Percentiles rank a stretch among this genome's conserved stretches.
phyloP scores from a whole-genome alignment of 2,113 vertebrate genomes.

The Mastomys natalensis region DNA sequence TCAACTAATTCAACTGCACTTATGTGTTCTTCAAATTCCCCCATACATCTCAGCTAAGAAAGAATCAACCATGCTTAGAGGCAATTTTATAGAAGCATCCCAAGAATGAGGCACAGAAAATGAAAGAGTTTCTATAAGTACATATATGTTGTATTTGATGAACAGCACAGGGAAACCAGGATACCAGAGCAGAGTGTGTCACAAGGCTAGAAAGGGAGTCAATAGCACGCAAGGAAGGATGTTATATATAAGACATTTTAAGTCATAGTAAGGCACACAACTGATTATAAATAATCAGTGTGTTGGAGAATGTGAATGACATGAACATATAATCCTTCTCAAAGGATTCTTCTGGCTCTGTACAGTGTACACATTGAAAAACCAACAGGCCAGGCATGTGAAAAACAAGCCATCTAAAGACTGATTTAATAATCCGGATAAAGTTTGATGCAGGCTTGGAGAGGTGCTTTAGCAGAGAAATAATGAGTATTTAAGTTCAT shows the following conservation, averaged over 20 bases:
- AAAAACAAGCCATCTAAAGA: neutral
- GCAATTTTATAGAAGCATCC: neutral
- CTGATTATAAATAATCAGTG: neutral
- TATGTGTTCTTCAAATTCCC: neutral
- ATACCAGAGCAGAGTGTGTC: neutral
- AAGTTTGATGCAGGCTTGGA: fast-evolving
- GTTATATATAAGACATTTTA: neutral
- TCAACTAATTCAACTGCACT: neutral
- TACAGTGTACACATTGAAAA: neutral
- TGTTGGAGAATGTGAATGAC: neutral
- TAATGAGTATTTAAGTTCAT: fast-evolving
- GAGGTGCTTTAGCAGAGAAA: neutral
- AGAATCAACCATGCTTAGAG: neutral
- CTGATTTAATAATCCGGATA: neutral
- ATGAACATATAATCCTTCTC: too few relatives aligned
- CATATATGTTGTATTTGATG: neutral
- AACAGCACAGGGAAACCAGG: too few relatives aligned
- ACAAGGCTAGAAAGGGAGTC: neutral
- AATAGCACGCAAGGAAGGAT: neutral
- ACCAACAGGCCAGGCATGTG: neutral
- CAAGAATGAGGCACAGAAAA: neutral
- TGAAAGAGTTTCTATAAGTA: too few relatives aligned
- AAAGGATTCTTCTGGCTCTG: neutral
- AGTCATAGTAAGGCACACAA: neutral
- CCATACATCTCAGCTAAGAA: neutral